A percentile compares a stretch with the other conserved stretches of the same genome.
These are phyloP conservation scores for Archivesica marissinica DNA, from an alignment of 1,140 invertebrate species.

Conservation along the genomic window DNA sequence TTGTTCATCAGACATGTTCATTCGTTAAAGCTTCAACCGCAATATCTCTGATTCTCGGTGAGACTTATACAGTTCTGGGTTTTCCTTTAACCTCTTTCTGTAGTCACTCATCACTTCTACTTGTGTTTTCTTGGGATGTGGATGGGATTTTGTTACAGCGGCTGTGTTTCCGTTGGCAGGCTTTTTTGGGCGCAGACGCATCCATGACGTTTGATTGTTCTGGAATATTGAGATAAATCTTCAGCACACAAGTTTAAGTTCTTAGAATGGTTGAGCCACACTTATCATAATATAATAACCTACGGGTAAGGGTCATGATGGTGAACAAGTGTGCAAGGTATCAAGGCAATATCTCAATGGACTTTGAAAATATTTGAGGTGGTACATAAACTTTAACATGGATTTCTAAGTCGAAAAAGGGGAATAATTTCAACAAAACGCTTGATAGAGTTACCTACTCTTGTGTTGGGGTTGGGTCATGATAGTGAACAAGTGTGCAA, in stretches of 20 bases:
- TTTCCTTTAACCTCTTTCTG: background rate
- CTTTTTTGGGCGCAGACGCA: slow-evolving; percentile 2
- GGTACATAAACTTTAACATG: too few species aligned
- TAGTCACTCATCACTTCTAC: slow-evolving; percentile 24
- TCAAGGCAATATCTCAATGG: too few species aligned
- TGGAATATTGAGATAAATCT: background rate
- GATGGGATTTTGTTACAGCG: slow-evolving; percentile 1
- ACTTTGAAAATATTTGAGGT: too few species aligned
- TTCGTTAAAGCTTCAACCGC: background rate
- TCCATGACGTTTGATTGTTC: background rate
- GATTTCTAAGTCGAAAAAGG: too few species aligned
- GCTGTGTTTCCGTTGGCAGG: background rate
- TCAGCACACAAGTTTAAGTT: slow-evolving; percentile 7
- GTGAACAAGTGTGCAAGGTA: too few species aligned
- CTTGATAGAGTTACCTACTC: too few species aligned
- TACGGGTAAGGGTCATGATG: too few species aligned
- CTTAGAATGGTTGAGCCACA: too few species aligned
- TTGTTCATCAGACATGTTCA: slow-evolving; percentile 20
- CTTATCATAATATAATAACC: too few species aligned
- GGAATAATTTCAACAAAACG: too few species aligned
- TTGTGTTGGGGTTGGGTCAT: too few species aligned
- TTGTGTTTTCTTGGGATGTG: slow-evolving; percentile 11
- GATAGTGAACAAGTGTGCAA: too few species aligned
- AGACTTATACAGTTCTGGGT: slow-evolving; percentile 4
- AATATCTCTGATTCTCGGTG: slow-evolving; percentile 19